These are phyloP conservation scores for Axinella damicornis DNA, from an alignment of 37 sponge, comb jelly and placozoan species.

Conservation along the genomic window DNA sequence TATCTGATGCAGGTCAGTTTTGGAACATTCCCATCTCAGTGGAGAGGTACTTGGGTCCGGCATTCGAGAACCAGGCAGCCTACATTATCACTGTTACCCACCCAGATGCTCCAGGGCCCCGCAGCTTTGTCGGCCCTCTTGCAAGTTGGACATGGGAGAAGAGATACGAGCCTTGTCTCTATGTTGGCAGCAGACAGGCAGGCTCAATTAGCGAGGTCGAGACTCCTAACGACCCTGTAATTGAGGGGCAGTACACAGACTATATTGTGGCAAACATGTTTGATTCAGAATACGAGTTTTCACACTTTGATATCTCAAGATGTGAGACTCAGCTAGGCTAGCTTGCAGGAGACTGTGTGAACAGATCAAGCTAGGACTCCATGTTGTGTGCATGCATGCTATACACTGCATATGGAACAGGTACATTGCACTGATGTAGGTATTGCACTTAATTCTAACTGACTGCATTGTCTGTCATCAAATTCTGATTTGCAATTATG, in stretches of 20 bases:
- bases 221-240: slow-evolving; percentile 26
- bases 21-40: slow-evolving; percentile 15
- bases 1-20: slow-evolving; percentile 14
- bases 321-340: too few species aligned
- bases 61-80: background rate
- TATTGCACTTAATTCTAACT: too few species aligned
- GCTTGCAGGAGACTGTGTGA: too few species aligned
- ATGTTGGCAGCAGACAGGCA: slow-evolving; percentile 45
- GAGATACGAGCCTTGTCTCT: slow-evolving; percentile 20
- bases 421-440: too few species aligned
- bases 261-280: slow-evolving; percentile 20
- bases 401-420: too few species aligned
- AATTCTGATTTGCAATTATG: too few species aligned
- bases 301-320: slow-evolving; percentile 1
- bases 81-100: background rate
- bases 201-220: slow-evolving; percentile 18
- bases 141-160: slow-evolving; percentile 25
- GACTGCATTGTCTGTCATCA: too few species aligned
- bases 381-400: too few species aligned
- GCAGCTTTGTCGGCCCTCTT: background rate
- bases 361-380: too few species aligned
- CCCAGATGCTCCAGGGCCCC: background rate
- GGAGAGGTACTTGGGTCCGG: background rate
- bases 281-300: slow-evolving; percentile 29
- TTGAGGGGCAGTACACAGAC: slow-evolving; percentile 53